Conservation (phyloP, 2,888 invertebrate genomes). For the Pristionchus fissidentatus region DNA sequence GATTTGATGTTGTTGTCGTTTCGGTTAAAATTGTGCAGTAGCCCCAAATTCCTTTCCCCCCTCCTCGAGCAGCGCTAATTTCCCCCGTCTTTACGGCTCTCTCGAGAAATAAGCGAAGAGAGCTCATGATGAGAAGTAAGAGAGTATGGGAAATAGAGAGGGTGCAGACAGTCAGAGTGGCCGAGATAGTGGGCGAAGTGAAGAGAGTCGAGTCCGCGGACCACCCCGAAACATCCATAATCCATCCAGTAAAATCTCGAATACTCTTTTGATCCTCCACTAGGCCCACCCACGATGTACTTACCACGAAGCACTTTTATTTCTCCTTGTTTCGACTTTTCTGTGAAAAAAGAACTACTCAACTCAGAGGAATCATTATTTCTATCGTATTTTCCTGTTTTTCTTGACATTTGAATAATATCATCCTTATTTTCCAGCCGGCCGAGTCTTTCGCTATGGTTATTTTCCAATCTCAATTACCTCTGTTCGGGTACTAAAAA, state of each 20-base stretch:
- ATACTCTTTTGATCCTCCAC: no score
- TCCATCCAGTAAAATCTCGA: slow-evolving; percentile 20
- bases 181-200: not conserved
- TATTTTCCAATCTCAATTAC: not conserved
- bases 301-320: not conserved
- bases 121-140: slow-evolving; percentile 11
- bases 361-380: no score
- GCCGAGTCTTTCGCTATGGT: no score
- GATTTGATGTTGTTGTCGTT: no score
- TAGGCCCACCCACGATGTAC: not conserved
- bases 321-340: not conserved
- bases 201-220: not conserved
- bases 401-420: no score
- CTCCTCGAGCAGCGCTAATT: not conserved
- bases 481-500: no score
- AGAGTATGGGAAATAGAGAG: not conserved
- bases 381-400: no score
- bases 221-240: slow-evolving; percentile 36
- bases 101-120: slow-evolving; percentile 2
- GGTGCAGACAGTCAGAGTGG: not conserved
- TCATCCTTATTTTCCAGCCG: no score
- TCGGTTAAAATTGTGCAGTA: no score
- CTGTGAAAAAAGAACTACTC: no score
- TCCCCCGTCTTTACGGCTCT: slow-evolving; percentile 30
- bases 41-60: no score